Base-by-base conservation (phyloP, 2,888 invertebrate species). In the Brenthis hecate region DNA sequence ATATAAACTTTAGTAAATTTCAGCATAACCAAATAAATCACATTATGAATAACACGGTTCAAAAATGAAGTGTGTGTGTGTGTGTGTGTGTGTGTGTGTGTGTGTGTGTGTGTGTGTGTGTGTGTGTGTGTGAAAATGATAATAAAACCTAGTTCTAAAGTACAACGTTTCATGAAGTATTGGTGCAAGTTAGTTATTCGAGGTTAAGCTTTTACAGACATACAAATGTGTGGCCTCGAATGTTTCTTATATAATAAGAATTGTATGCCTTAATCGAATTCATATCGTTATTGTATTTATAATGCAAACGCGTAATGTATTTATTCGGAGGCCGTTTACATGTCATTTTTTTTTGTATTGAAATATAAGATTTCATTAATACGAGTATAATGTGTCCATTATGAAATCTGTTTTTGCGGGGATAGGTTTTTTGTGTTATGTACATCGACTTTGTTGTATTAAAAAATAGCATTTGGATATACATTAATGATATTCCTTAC, bases 251-350 rank as follows among this genome's bases (percentile, higher is more conserved):
- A 16, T 83, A 89, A 92, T 92, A 91, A 91, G 91, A 92, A 88
- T 80, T 78, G 82, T 89, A 91, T 91, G 92, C 92, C 92, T 92
- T 92, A 91, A 83, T 83, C 82, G 85, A 85, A 88, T 78, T 89
- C 92, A 91, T 92, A 92, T 91, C 92, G 90, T 92, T 91, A 89
- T 90, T 90, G 89, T 89, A 88, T 90, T 28, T 90, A 77, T 86
- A 87, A 90, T 89, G 84, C 88, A 88, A 88, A 80, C 81, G 76
- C 67, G 58, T 74, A 71, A 69, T 64, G 5, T 58, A 48, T 51
- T 62, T 56, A 50, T 66, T 60, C 56, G 51, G 56, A 56, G 68
- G 66, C 74, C 73, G 74, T 74, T 73, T 74, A 68, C 69, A 67
- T 36, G 51, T 54, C 51, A 13, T 23, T 3, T 6, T 47, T 47